A percentile compares a stretch with the other conserved stretches of the same genome.
These are phyloP conservation scores for Terrapene triunguis DNA, from an alignment of 2,113 vertebrate species.

Conservation along the genomic window DNA sequence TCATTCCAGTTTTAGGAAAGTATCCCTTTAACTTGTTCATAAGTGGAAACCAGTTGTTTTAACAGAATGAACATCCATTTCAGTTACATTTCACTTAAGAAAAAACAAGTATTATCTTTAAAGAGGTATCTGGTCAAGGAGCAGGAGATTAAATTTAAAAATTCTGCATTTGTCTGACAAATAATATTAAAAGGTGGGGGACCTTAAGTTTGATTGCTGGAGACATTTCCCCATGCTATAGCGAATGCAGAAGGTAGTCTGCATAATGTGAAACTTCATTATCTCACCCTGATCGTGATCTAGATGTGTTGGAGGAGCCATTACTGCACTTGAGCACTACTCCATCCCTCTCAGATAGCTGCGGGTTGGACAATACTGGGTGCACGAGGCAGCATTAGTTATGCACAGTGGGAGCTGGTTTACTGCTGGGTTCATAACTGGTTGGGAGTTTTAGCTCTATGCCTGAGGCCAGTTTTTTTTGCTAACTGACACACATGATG, in stretches of 20 bases:
- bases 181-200: conserved; percentile 21
- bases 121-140: conserved; percentile 41
- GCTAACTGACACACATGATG: not conserved
- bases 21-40: conserved; percentile 80
- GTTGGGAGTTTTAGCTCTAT: not conserved
- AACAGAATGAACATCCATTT: conserved; percentile 48
- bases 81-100: conserved; percentile 60
- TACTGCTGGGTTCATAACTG: not conserved
- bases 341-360: not conserved
- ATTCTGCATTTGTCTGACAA: conserved; percentile 57
- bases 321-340: conserved; percentile 21
- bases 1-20: conserved; percentile 85
- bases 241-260: conserved; percentile 2
- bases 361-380: not conserved
- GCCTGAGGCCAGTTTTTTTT: not conserved
- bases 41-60: conserved; percentile 41
- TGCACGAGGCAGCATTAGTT: conserved; percentile 28
- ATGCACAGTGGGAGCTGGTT: not conserved
- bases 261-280: not conserved
- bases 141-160: conserved; percentile 42
- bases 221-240: conserved; percentile 26
- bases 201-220: not conserved
- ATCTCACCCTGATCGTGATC: not conserved
- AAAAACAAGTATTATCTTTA: conserved; percentile 61
- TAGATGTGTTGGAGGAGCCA: not conserved